These are phyloP conservation scores for Drosophila tripunctata DNA, from an alignment of 2,888 invertebrate genomes.

Conservation along the genomic window DNA sequence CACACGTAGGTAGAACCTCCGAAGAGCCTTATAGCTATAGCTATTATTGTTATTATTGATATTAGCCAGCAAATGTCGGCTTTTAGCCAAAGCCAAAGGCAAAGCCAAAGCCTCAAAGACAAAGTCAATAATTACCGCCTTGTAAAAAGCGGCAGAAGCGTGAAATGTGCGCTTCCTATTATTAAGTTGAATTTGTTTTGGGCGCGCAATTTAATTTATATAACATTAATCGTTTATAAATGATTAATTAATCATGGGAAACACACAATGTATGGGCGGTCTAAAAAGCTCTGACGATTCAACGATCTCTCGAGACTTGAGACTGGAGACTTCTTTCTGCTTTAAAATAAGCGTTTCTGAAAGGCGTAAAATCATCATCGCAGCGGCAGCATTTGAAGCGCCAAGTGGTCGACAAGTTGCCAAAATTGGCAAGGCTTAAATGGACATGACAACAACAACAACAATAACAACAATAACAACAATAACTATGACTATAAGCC, in stretches of 20 bases:
- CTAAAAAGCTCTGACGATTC: conserved; percentile 19
- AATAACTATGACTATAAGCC: conserved; percentile 16
- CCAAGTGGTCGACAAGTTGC: conserved; percentile 75
- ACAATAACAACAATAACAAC: conserved; percentile 21
- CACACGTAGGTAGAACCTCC: conserved; percentile 7
- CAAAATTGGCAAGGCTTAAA: conserved; percentile 80
- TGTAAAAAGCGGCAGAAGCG: conserved; percentile 46
- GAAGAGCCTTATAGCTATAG: neutral
- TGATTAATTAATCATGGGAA: conserved; percentile 79
- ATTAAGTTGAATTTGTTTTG: conserved; percentile 72
- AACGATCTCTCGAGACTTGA: conserved; percentile 13
- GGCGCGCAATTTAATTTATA: conserved; percentile 75
- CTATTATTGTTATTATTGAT: no score
- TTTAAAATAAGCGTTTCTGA: conserved; percentile 41
- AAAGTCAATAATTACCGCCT: conserved; percentile 62
- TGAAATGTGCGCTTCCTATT: conserved; percentile 75
- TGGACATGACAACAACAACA: conserved; percentile 58
- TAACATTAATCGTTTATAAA: conserved; percentile 76
- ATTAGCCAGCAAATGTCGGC: conserved; percentile 38
- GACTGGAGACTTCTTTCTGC: neutral
- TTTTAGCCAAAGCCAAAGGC: conserved; percentile 46
- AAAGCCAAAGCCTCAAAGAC: no score
- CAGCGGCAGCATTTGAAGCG: conserved; percentile 30
- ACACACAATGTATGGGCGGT: conserved; percentile 70
- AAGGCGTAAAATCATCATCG: conserved; percentile 61